Evolutionary conservation across 2,888 invertebrate species (phyloP), one percentile per base, ranked within the genome.

Genomic region (Marasmarcha lunaedactyla): DNA sequence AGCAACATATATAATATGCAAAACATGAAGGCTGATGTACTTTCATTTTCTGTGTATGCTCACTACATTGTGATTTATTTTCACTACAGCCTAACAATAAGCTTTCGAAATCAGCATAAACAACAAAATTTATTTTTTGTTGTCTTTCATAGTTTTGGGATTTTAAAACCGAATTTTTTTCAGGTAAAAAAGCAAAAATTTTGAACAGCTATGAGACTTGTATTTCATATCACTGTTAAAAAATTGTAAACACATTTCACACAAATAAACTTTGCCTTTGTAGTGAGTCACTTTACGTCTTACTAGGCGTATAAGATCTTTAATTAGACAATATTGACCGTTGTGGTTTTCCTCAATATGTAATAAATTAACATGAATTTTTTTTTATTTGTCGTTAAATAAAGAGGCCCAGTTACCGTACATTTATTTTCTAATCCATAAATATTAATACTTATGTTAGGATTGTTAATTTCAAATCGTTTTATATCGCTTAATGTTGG

Each of bases 291-390:
- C 20, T 43, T 51, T 48, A 11, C 40, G 39, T 36, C 38, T 15
- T 1, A 49, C 43, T 14, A 49, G 37, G n/a, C 44, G 40, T 20
- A 38, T 4, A 1, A 51, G 39, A 30, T 49, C 39, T 45, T 49
- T 49, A 12, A 49, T 47, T 25, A 45, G 39, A 38, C 49, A 49
- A 35, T 47, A 49, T 35, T 49, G 47, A 11, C 38, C 42, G 12
- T 30, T 46, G 20, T 14, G 33, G n/a, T 42, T 14, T 15, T 38
- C 12, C 30, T 48, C 45, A 30, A 46, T 15, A 35, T 44, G 47
- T 25, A 48, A 40, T 27, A 51, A 45, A 40, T 51, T 47, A 1
- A 49, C n/a, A 30, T 48, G 48, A 14, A 42, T 46, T 42, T 44
- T 47, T 37, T 36, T 44, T 1, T 1, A 25, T 14, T 34, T 20